Conservation (phyloP, 2,888 invertebrate genomes). For the Cephus pygmeus region DNA sequence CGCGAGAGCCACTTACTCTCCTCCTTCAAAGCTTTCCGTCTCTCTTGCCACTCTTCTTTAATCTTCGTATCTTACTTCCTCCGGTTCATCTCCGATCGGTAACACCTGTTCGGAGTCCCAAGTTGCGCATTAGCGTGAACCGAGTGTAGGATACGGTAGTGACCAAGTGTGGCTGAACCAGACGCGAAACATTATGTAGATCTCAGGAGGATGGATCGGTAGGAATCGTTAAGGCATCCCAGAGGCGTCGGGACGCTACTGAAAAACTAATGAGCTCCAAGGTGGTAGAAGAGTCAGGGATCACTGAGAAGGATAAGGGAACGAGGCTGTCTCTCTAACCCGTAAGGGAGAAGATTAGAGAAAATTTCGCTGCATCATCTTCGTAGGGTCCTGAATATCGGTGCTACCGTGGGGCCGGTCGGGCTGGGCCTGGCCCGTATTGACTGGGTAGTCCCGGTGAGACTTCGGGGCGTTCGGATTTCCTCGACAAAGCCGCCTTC, state of each 20-base stretch:
- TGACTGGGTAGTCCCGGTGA: background rate
- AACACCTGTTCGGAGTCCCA: background rate
- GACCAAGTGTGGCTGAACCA: background rate
- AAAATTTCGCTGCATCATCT: background rate
- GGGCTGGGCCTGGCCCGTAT: background rate
- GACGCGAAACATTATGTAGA: background rate
- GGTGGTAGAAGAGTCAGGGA: background rate
- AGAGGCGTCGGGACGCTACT: background rate
- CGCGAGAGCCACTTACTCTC: background rate
- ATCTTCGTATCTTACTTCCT: background rate
- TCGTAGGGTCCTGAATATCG: background rate
- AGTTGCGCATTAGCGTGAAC: background rate
- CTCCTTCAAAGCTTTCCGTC: background rate
- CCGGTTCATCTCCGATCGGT: background rate
- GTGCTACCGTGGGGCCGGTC: background rate
- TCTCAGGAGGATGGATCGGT: background rate
- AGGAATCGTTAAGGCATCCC: background rate
- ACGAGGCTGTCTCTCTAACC: background rate
- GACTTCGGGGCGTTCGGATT: background rate
- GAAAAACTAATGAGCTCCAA: background rate
- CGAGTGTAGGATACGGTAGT: background rate
- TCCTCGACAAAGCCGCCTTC: slow-evolving; percentile 15
- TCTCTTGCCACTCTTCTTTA: background rate
- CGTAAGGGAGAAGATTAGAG: background rate
- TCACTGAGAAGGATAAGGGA: background rate